phyloP scores from a whole-genome alignment of 2,888 invertebrate species.

The Ypsolopha scabrella region DNA sequence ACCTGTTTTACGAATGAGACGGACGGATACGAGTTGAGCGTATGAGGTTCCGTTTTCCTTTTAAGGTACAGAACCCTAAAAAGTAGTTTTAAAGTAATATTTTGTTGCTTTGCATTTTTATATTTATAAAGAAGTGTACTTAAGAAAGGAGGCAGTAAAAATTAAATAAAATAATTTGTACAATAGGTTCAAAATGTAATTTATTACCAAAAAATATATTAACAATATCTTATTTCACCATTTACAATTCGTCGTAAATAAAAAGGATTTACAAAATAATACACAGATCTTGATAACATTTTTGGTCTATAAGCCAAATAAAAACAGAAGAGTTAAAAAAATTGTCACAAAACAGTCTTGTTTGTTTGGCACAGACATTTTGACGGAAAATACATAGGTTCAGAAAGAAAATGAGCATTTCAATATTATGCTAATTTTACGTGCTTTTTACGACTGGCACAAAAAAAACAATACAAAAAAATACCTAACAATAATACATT shows the following conservation, averaged over 20 bases:
- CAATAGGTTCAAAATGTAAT: neutral
- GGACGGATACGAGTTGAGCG: too few relatives aligned
- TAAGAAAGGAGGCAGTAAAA: too few relatives aligned
- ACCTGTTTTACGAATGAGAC: too few relatives aligned
- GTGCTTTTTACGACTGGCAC: conserved; percentile 1
- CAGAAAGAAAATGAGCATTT: neutral
- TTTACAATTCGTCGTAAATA: neutral
- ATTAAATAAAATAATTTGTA: too few relatives aligned
- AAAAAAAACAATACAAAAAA: neutral
- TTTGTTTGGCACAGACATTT: conserved; percentile 1
- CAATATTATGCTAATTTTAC: neutral
- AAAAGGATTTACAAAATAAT: neutral
- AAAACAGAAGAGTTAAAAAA: too few relatives aligned
- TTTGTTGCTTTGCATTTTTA: too few relatives aligned
- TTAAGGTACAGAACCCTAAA: too few relatives aligned
- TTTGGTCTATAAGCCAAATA: neutral
- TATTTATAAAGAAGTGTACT: too few relatives aligned
- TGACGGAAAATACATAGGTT: too few relatives aligned
- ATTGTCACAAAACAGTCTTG: neutral
- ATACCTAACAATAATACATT: neutral
- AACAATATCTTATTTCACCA: conserved; percentile 1
- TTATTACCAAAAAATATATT: conserved; percentile 1
- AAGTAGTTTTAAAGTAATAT: too few relatives aligned
- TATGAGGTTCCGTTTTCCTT: too few relatives aligned
- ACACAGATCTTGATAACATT: neutral